These are phyloP conservation scores for Drosophila oshimai DNA, from an alignment of 1,140 invertebrate genomes.

Conservation along the genomic window DNA sequence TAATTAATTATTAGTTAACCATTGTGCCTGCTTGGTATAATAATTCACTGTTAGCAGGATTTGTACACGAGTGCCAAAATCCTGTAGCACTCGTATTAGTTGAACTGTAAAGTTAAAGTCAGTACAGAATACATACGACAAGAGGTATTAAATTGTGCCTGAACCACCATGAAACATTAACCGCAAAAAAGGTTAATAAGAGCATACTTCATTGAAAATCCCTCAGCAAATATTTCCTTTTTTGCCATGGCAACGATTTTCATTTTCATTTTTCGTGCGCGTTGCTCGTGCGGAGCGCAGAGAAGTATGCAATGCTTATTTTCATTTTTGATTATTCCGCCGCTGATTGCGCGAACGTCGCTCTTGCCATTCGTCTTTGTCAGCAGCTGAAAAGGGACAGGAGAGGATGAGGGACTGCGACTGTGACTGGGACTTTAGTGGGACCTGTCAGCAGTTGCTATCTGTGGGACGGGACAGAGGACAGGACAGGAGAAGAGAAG, in stretches of 20 bases:
- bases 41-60: too few relatives aligned
- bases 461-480: too few relatives aligned
- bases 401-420: neutral
- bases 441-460: constrained; percentile 34
- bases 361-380: constrained; percentile 48
- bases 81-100: too few relatives aligned
- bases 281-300: neutral
- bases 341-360: constrained; percentile 37
- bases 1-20: too few relatives aligned
- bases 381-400: constrained; percentile 21
- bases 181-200: constrained; percentile 25
- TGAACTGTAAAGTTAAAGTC: too few relatives aligned
- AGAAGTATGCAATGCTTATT: constrained; percentile 61
- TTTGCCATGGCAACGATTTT: neutral
- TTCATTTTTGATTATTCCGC: constrained; percentile 51
- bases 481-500: neutral
- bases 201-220: constrained; percentile 8
- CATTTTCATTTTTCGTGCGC: neutral
- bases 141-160: neutral
- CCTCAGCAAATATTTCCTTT: constrained; percentile 2
- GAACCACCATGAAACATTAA: constrained; percentile 12
- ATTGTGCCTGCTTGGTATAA: too few relatives aligned
- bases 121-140: neutral
- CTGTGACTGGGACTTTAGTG: neutral
- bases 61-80: too few relatives aligned